phyloP scores from a whole-genome alignment of 2,888 invertebrate species.

The Coelogynopora nodosa region DNA sequence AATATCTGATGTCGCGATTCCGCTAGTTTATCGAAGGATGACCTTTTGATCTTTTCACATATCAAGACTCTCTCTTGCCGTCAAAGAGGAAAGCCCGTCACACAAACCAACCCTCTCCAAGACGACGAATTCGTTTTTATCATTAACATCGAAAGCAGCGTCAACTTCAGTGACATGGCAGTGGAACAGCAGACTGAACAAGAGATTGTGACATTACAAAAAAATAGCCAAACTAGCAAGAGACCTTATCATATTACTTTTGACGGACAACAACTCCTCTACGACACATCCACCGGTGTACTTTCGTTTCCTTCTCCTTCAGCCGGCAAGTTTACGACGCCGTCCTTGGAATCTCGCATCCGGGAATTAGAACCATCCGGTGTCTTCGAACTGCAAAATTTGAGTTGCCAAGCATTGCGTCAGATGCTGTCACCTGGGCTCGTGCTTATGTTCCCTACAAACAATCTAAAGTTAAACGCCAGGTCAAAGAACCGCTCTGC shows the following conservation, averaged over 20 bases:
- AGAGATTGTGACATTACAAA: neutral
- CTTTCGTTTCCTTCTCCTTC: neutral
- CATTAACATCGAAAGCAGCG: neutral
- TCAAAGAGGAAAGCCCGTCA: neutral
- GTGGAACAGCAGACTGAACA: neutral
- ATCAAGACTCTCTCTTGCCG: neutral
- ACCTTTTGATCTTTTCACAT: neutral
- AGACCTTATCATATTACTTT: neutral
- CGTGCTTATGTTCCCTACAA: too few relatives aligned
- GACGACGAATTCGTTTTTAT: neutral
- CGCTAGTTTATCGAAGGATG: neutral
- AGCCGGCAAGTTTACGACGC: neutral
- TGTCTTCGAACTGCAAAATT: neutral
- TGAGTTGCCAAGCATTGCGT: neutral
- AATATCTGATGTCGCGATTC: too few relatives aligned
- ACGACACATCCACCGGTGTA: neutral
- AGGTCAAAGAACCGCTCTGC: too few relatives aligned
- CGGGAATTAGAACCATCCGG: neutral
- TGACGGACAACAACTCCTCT: neutral
- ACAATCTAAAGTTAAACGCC: too few relatives aligned
- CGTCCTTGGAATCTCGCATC: neutral
- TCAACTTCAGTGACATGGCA: neutral
- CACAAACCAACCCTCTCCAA: neutral
- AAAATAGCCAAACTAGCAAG: neutral
- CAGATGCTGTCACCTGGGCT: too few relatives aligned